These are phyloP conservation scores for Thera obeliscata DNA, from an alignment of 2,888 invertebrate genomes.

Conservation along the genomic window DNA sequence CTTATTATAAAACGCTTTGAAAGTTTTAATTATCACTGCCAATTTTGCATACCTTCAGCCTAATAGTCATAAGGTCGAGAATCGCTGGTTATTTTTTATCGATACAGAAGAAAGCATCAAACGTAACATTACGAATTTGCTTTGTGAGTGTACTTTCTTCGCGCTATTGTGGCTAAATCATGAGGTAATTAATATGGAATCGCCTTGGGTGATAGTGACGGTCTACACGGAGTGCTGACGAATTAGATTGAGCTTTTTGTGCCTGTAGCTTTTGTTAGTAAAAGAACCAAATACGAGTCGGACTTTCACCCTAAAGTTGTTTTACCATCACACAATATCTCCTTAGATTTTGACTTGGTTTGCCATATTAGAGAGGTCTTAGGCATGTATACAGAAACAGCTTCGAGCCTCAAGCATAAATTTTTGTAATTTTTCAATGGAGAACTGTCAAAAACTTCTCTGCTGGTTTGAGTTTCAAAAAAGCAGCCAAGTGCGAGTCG, in stretches of 20 bases:
- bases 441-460: too few relatives aligned
- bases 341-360: not conserved
- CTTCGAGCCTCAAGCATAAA: too few relatives aligned
- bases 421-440: too few relatives aligned
- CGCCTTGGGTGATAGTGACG: constrained; percentile 38
- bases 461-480: too few relatives aligned
- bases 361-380: not conserved
- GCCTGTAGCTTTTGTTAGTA: constrained; percentile 8
- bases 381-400: too few relatives aligned
- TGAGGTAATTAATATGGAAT: constrained; percentile 62
- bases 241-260: constrained; percentile 14
- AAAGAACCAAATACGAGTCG: not conserved
- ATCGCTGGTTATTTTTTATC: constrained; percentile 32
- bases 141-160: constrained; percentile 73
- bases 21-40: constrained; percentile 72
- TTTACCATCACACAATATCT: not conserved
- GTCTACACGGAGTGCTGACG: constrained; percentile 22
- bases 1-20: constrained; percentile 58
- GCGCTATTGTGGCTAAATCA: constrained; percentile 60
- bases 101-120: constrained; percentile 46
- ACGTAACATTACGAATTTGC: constrained; percentile 68
- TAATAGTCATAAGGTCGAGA: constrained; percentile 36
- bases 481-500: too few relatives aligned
- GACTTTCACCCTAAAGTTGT: not conserved
- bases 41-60: constrained; percentile 42